Evolutionary conservation across 2,113 vertebrate species (phyloP).

Genomic region (Campylomormyrus tamandua): DNA sequence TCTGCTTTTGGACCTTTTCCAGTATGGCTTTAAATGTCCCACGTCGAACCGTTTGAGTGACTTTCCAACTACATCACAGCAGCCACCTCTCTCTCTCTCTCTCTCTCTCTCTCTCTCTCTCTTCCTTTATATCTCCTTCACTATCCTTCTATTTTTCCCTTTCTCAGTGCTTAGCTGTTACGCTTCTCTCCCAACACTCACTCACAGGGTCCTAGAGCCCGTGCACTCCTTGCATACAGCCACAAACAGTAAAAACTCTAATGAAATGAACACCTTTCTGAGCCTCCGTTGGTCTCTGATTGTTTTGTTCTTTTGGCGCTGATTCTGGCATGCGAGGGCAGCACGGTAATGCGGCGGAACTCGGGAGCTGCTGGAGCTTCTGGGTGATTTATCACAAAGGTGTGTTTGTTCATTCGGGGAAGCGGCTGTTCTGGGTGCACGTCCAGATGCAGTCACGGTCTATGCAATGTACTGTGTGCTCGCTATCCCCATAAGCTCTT

Average conservation of each 20-base stretch:
- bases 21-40: not conserved
- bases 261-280: not conserved
- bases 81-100: not conserved
- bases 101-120: not conserved
- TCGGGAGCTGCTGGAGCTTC: not conserved
- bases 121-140: not conserved
- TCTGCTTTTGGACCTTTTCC: not conserved
- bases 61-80: not conserved
- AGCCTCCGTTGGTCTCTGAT: not conserved
- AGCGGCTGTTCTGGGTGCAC: not conserved
- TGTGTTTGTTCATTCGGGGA: not conserved
- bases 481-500: conserved; percentile 1
- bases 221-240: not conserved
- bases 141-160: not conserved
- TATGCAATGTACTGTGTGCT: not conserved
- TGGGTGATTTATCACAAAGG: not conserved
- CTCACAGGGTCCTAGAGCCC: conserved; percentile 53
- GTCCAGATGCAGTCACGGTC: not conserved
- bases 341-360: not conserved
- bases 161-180: not conserved
- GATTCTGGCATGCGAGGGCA: not conserved
- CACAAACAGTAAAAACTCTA: not conserved
- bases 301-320: not conserved
- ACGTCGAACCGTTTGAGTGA: not conserved
- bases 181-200: not conserved